Conservation (phyloP, 2,113 vertebrate genomes). For the Etia nguti region DNA sequence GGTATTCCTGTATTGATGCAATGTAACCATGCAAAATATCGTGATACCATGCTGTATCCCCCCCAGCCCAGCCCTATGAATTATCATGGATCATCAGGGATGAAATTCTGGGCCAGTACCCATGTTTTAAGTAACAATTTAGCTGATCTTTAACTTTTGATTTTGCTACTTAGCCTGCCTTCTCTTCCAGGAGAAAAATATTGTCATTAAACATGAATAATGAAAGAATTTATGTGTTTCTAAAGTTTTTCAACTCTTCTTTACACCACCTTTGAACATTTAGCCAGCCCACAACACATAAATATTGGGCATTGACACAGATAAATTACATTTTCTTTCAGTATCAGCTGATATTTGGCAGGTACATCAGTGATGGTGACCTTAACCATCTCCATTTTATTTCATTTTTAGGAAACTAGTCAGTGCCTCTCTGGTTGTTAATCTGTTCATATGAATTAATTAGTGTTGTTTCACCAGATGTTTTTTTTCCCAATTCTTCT, state of each 20-base stretch:
- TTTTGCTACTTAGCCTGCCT: background rate
- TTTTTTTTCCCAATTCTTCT: background rate
- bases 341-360: background rate
- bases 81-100: background rate
- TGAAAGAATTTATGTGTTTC: background rate
- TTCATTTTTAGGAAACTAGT: background rate
- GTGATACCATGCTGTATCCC: too few relatives aligned
- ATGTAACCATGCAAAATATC: background rate
- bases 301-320: background rate
- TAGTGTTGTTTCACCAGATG: background rate
- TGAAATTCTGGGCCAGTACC: background rate
- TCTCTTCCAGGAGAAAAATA: background rate
- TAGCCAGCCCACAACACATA: background rate
- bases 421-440: background rate
- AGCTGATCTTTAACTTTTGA: background rate
- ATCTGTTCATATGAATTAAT: background rate
- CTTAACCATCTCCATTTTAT: background rate
- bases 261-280: background rate
- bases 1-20: background rate
- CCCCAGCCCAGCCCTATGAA: too few relatives aligned
- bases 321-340: background rate
- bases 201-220: accelerated
- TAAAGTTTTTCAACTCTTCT: background rate
- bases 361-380: background rate
- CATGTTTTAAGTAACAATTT: background rate